Evolutionary conservation across 2,113 vertebrate genomes (phyloP), one percentile per base, ranked within the genome.

Genomic region (Clarias gariepinus): DNA sequence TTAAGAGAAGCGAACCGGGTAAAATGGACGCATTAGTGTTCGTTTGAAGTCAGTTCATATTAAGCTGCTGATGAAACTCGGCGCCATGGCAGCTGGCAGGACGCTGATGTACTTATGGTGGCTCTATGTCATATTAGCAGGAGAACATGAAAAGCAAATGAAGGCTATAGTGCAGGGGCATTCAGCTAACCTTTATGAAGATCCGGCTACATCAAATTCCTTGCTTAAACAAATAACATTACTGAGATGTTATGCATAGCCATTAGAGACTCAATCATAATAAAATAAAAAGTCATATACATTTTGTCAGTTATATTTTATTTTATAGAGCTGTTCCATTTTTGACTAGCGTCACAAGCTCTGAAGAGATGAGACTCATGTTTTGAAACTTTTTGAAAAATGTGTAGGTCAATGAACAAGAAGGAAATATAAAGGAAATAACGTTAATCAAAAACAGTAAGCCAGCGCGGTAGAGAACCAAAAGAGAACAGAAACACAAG

Each of bases 31-130:
- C 79, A 88, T 90, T 83, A 71, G 33, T 33, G 58, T 71, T 85
- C 33, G 74, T 82, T 85, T 87, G 76, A 90, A 88, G 87, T 86
- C 76, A 74, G 61, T 81, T 87, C 57, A 58, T 33, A 28, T 79
- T 58, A 79, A 63, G 74, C 66, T 52, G 81, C 83, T 90, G 87
- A 90, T 88, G 87, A 85, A 90, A 90, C 28, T 28, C 36, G 58
- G 85, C 85, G 85, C 84, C 87, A 88, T 78, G 81, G 84, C 64
- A 82, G 52, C 61, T 73, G 61, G 66, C 21, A 28, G 71, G 61
- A 66, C 13, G 60, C 63, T 81, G 30, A 63, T 19, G 61, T 71
- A 74, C 57, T 82, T 83, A 82, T 74, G 53, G n/a, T 71, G 76
- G 15, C 23, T 61, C 84, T 73, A 18, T 68, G 77, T 47, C 69